A percentile compares a stretch with the other conserved stretches of the same genome.
Evolutionary conservation across 2,797 vertebrate species (phyloP).

Genomic region (Sebastes baramenuke): DNA sequence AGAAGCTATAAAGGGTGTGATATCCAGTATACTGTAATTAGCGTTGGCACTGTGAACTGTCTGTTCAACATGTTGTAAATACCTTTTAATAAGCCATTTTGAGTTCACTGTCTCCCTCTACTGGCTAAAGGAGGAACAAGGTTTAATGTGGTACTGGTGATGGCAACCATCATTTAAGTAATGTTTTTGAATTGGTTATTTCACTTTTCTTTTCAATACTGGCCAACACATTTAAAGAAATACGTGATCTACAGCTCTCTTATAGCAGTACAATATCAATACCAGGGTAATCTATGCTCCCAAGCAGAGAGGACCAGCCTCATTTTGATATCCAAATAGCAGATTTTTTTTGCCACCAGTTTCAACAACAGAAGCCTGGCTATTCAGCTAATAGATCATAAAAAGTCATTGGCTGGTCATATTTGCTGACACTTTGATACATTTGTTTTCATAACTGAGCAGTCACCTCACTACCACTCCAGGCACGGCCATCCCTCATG

Average conservation of each 20-base stretch:
- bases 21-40: background rate
- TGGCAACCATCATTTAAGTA: background rate
- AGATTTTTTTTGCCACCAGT: background rate
- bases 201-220: background rate
- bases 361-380: background rate
- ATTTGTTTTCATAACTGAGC: conserved; percentile 51
- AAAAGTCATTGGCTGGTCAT: conserved; percentile 4
- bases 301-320: background rate
- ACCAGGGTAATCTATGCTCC: background rate
- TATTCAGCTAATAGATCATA: background rate
- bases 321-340: background rate
- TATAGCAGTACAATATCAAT: background rate
- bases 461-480: conserved; percentile 83
- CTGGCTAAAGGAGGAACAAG: background rate
- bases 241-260: background rate
- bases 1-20: background rate
- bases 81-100: background rate
- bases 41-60: background rate
- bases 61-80: background rate
- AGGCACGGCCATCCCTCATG: conserved; percentile 80
- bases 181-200: background rate
- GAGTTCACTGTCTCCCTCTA: conserved; percentile 10
- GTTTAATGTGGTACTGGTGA: background rate
- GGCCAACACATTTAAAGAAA: background rate
- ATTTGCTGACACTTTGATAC: conserved; percentile 24